These are phyloP conservation scores for Oryctolagus cuniculus DNA, from an alignment of 2,113 vertebrate species.

Conservation along the genomic window DNA sequence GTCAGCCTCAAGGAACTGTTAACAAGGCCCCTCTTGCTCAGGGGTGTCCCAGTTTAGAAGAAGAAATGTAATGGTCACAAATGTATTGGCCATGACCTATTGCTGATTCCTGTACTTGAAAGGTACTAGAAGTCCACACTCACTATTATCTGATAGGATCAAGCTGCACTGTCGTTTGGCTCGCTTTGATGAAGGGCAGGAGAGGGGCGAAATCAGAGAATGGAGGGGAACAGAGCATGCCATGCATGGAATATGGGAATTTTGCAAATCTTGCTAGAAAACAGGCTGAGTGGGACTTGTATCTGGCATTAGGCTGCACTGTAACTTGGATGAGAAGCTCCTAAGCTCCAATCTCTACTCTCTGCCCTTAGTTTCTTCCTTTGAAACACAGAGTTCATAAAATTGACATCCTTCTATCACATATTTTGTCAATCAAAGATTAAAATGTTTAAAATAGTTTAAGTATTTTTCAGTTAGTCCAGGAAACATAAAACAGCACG, in stretches of 20 bases:
- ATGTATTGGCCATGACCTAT: not conserved
- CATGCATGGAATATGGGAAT: not conserved
- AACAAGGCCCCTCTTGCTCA: not conserved
- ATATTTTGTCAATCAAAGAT: slow-evolving; percentile 54
- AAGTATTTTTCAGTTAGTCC: slow-evolving; percentile 69
- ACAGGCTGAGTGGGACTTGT: no score
- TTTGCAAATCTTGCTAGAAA: no score
- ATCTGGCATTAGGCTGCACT: not conserved
- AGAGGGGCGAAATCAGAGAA: no score
- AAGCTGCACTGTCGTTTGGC: not conserved
- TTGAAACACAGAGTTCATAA: slow-evolving; percentile 49
- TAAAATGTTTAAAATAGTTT: slow-evolving; percentile 72
- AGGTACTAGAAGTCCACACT: not conserved
- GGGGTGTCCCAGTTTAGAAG: not conserved
- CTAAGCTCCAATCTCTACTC: not conserved
- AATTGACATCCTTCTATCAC: slow-evolving; percentile 35
- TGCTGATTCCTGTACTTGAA: not conserved
- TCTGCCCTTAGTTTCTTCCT: not conserved
- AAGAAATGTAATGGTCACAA: slow-evolving; percentile 2
- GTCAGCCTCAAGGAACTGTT: not conserved
- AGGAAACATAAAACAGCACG: slow-evolving; percentile 77
- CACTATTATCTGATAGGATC: not conserved
- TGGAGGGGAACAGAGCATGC: no score
- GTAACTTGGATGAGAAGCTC: not conserved
- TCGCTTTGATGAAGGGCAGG: no score